Base-by-base conservation (phyloP, 2,113 vertebrate species). In the Gobius niger region DNA sequence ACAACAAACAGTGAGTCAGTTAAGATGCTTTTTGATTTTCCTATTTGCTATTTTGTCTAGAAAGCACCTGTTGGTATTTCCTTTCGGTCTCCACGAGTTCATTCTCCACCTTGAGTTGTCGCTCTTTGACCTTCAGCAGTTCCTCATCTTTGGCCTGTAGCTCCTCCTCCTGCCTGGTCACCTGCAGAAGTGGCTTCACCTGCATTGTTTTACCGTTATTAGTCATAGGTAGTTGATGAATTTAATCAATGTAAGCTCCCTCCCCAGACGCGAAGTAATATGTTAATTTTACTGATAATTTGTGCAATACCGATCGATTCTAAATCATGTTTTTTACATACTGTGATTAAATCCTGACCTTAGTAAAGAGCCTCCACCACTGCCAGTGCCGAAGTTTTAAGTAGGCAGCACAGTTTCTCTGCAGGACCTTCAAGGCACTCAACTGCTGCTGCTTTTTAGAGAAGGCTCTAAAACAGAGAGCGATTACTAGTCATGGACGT, bases 301-400 rank as follows among this genome's bases (percentile, higher is more conserved):
- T 34, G 24, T 34, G 24, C 24, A 34, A 34, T 34, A 4, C 24
- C 24, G 24, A 34, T 34, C 24, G 3, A 34, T 34, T 34, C 24
- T 34, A 34, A 34, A 34, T 34, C 24, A 34, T 34, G 24, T 34
- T 34, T 34, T 24, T 34, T 34, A 34, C 24, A 34, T 34, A 34
- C 24, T 4, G 24, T 34, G 3, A 34, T 11, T 19, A 13, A 44
- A 15, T 44, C 49, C 82, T 75, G 57, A 87, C 98, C 96, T 99
- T 99, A 0, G 98, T 99, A 92, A 99, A 99, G 59, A 99, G 95
- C 34, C 97, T 93, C 97, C 98, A 99, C 98, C 98, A 99, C 89
- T 99, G 98, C 98, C 98, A 99, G 86, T 99, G 97, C 19, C 98
- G 93, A 40, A 99, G 90, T 70, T 99, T 99, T 72, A 99, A 81